Base-by-base conservation (phyloP, 2,888 invertebrate genomes). In the Iphiclides podalirius region DNA sequence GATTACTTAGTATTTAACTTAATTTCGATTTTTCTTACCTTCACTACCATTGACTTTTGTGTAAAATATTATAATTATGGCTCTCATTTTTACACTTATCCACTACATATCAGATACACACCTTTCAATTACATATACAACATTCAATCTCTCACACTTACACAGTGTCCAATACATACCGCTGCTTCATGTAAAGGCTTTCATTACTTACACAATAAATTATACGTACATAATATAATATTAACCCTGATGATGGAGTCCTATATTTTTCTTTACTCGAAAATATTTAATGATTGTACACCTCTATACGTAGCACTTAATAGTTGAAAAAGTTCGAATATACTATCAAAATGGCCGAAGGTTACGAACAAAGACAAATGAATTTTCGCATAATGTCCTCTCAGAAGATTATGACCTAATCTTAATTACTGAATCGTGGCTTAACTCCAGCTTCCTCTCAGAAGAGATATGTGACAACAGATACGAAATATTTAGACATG, bases 271-370 rank as follows among this genome's bases (percentile, higher is more conserved):
- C n/a, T n/a, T n/a, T 20, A 20, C 6, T 20, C 6, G 20, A 20
- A 6, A 6, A 20, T 4, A 20, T 6, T 20, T 20, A 20, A 6
- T 4, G 20, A 4, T 20, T 4, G 20, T 6, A 20, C 20, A 4
- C 6, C 6, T 6, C 9, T 26, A 26, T 26, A 26, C 9, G 1
- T 20, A 3, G 3, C 3, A 8, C 9, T 26, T 26, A 26, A 26
- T 26, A 9, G 26, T 8, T 8, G 9, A 26, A 6, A 26, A 2
- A 1, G 8, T 26, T 8, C 9, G 26, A 8, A 26, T 26, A 8
- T 26, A 26, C 15, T 41, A 41, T 28, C 36, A 48, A 17, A 48
- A 40, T 11, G 38, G 35, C n/a, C 47, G 40, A 7, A 33, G 41
- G 7, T 35, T 41, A 12, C 41, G 47, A 35, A 36, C 40, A 35